phyloP scores from a whole-genome alignment of 2,797 vertebrate genomes.

The Philypnodon macrostomus region DNA sequence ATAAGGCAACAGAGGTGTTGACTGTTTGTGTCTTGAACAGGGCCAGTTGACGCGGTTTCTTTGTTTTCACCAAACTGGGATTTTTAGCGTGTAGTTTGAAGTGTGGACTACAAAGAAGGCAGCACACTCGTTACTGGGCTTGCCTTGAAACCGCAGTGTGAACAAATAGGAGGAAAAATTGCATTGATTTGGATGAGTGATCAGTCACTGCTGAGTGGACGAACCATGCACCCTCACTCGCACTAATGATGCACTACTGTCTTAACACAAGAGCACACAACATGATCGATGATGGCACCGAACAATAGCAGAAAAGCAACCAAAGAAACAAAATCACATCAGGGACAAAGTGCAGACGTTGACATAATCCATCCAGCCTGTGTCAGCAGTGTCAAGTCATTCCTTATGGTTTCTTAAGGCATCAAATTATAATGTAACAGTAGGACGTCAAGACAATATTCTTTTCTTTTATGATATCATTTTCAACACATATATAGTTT shows the following conservation, averaged over 20 bases:
- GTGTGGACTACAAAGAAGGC: conserved; percentile 4
- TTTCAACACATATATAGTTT: too few species aligned
- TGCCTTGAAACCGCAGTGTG: conserved; percentile 7
- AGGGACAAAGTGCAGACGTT: background rate
- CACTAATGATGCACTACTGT: conserved; percentile 40
- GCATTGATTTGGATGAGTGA: conserved; percentile 28
- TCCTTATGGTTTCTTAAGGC: too few species aligned
- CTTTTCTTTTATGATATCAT: too few species aligned
- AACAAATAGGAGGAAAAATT: conserved; percentile 23
- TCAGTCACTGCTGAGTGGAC: conserved; percentile 23
- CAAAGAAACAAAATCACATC: background rate
- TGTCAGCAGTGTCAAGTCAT: background rate
- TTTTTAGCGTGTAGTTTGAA: conserved; percentile 6
- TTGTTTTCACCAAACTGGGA: conserved; percentile 24
- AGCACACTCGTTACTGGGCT: background rate
- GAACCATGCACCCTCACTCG: conserved; percentile 5
- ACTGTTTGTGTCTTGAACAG: too few species aligned
- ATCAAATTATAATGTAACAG: too few species aligned
- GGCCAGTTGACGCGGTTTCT: conserved; percentile 33
- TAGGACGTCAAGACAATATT: too few species aligned
- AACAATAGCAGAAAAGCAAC: conserved; percentile 9
- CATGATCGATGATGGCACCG: conserved; percentile 16
- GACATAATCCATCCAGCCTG: background rate
- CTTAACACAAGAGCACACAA: conserved; percentile 28
- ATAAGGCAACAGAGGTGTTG: too few species aligned